A percentile compares a stretch with the other conserved stretches of the same genome.
phyloP scores from a whole-genome alignment of 2,888 invertebrate genomes.

The Agrochola litura region DNA sequence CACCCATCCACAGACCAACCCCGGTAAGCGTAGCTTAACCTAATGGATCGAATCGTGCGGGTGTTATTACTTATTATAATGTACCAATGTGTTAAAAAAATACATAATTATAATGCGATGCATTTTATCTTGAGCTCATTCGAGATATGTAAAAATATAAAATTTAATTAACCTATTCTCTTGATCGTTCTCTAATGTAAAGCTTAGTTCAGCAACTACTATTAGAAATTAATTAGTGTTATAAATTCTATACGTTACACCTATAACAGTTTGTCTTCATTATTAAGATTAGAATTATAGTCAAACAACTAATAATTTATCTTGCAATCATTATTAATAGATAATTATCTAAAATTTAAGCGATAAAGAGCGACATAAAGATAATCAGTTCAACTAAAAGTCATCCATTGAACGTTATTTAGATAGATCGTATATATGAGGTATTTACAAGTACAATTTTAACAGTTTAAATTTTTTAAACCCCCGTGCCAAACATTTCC shows the following conservation, averaged over 20 bases:
- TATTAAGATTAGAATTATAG: conserved; percentile 7
- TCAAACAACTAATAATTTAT: background rate
- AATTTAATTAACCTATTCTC: background rate
- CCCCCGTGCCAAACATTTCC: too few species aligned
- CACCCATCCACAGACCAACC: too few species aligned
- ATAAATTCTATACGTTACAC: conserved; percentile 3
- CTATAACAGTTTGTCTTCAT: conserved; percentile 28
- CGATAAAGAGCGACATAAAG: background rate
- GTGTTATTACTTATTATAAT: too few species aligned
- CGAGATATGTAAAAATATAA: background rate
- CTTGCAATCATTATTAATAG: background rate
- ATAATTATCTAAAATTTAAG: background rate
- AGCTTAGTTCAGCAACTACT: conserved; percentile 7
- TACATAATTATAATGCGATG: background rate
- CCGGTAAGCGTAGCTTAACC: too few species aligned
- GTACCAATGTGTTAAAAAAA: background rate
- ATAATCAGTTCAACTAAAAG: too few species aligned
- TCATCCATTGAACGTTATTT: background rate
- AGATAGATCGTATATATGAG: background rate
- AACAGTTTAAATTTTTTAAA: too few species aligned
- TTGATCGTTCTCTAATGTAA: background rate
- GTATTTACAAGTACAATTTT: background rate
- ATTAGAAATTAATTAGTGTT: conserved; percentile 28
- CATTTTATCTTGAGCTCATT: background rate
- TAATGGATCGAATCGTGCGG: too few species aligned